phyloP scores from a whole-genome alignment of 2,888 invertebrate species.

The Cephus pulcher region DNA sequence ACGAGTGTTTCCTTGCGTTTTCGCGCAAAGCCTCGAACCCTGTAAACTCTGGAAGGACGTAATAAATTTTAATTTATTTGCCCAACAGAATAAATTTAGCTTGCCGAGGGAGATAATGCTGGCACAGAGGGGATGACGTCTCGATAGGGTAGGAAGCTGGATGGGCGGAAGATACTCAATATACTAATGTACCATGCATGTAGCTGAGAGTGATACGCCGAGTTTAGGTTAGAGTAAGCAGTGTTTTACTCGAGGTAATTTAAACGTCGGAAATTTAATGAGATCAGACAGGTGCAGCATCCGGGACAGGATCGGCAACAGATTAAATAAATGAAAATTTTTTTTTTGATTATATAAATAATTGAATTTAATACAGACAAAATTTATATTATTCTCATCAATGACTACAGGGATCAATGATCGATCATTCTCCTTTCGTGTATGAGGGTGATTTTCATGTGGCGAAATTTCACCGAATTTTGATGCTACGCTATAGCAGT shows the following conservation, averaged over 20 bases:
- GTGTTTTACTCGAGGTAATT: no score
- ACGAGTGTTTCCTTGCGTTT: constrained; percentile 13
- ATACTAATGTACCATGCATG: no score
- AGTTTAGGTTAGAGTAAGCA: no score
- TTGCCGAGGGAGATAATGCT: constrained; percentile 8
- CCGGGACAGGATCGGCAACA: no score
- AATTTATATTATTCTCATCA: no score
- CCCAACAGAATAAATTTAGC: constrained; percentile 10
- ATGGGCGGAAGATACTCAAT: not conserved
- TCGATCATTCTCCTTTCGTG: not conserved
- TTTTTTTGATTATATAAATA: no score
- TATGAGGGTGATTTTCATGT: not conserved
- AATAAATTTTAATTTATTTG: constrained; percentile 25
- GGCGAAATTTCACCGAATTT: not conserved
- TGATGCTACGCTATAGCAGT: not conserved
- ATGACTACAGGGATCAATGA: no score
- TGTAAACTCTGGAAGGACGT: not conserved
- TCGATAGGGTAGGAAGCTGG: not conserved
- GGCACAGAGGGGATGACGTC: not conserved
- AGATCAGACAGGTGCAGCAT: no score
- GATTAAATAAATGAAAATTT: no score
- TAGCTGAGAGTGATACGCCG: no score
- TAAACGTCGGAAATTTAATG: no score
- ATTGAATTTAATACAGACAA: no score
- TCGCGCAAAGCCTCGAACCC: constrained; percentile 7